Percentiles rank a stretch among this genome's conserved stretches.
Conservation (phyloP, 2,113 vertebrate genomes). For the Xenopus laevis region DNA sequence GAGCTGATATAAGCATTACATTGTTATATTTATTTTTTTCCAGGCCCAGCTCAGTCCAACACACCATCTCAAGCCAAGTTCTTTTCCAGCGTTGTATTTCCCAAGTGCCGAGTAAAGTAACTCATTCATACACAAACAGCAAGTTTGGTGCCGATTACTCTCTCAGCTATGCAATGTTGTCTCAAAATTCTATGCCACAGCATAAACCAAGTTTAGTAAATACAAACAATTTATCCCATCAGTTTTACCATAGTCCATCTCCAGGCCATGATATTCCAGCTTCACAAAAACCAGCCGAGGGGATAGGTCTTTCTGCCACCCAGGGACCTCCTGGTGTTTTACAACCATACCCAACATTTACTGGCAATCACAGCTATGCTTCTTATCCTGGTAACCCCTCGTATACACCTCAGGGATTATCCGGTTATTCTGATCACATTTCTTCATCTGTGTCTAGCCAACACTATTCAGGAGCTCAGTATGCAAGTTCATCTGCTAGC, state of each 20-base stretch:
- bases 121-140: slow-evolving; percentile 64
- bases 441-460: slow-evolving; percentile 57
- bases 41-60: slow-evolving; percentile 81
- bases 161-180: slow-evolving; percentile 67
- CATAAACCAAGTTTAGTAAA: slow-evolving; percentile 53
- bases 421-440: slow-evolving; percentile 64
- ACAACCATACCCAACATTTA: slow-evolving; percentile 66
- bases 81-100: slow-evolving; percentile 64
- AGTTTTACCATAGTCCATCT: slow-evolving; percentile 58
- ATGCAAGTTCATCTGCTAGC: slow-evolving; percentile 67
- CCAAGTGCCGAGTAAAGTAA: slow-evolving; percentile 73
- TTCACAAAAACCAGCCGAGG: slow-evolving; percentile 56
- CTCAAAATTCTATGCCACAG: slow-evolving; percentile 58
- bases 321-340: slow-evolving; percentile 67
- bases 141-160: slow-evolving; percentile 68
- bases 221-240: slow-evolving; percentile 60
- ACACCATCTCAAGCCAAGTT: slow-evolving; percentile 66
- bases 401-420: slow-evolving; percentile 67
- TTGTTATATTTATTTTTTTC: slow-evolving; percentile 36
- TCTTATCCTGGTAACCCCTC: slow-evolving; percentile 60
- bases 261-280: slow-evolving; percentile 48
- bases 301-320: slow-evolving; percentile 54
- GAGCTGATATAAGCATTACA: too few relatives aligned
- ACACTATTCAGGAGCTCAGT: slow-evolving; percentile 70
- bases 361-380: slow-evolving; percentile 69